Evolutionary conservation across 2,797 vertebrate genomes (phyloP).

Genomic region (Cirrhinus mrigala): DNA sequence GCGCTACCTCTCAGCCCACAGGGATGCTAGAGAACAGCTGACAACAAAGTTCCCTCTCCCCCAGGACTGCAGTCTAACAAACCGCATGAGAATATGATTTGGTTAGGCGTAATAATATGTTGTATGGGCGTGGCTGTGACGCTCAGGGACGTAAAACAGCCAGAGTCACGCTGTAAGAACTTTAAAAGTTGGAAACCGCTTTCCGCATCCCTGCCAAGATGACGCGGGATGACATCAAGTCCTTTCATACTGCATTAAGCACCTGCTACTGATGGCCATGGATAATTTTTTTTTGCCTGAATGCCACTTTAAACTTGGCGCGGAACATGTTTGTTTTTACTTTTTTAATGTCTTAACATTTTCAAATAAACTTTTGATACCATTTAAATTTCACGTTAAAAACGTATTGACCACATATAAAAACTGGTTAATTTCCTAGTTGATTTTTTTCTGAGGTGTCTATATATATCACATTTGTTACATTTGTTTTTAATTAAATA

Average conservation of each 20-base stretch:
- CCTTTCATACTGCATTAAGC: not conserved
- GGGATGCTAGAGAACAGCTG: not conserved
- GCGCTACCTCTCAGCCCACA: slow-evolving; percentile 6
- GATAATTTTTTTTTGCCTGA: not conserved
- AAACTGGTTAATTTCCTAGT: not conserved
- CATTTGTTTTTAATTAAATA: not conserved
- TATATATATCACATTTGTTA: not conserved
- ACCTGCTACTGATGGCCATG: not conserved
- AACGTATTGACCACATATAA: not conserved
- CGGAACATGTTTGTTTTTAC: not conserved
- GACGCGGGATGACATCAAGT: not conserved
- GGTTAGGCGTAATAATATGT: slow-evolving; percentile 11
- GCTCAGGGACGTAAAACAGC: not conserved
- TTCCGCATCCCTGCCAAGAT: not conserved
- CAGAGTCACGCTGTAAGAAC: not conserved
- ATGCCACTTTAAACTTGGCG: no score
- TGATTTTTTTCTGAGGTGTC: not conserved
- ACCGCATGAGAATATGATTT: not conserved
- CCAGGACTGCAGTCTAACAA: not conserved
- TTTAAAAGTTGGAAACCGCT: not conserved
- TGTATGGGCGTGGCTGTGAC: slow-evolving; percentile 24
- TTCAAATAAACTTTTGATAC: not conserved
- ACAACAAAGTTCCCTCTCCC: slow-evolving; percentile 28
- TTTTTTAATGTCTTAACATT: not conserved
- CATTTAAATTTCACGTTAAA: not conserved